Conservation (phyloP, 2,113 vertebrate species). For the Pionites leucogaster region DNA sequence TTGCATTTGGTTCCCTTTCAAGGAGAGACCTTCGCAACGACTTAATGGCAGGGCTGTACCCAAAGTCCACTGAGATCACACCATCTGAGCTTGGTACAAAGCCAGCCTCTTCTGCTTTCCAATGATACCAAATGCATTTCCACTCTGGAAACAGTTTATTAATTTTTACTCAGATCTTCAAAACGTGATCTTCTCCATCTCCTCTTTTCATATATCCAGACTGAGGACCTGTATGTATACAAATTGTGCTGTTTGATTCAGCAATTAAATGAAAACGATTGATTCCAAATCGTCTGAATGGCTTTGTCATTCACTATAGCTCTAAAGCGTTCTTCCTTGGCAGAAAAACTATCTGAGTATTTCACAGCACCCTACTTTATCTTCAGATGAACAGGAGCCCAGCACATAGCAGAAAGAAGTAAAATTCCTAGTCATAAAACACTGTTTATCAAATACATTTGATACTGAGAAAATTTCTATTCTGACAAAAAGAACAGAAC, state of each 20-base stretch:
- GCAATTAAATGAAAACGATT: neutral
- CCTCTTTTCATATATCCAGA: neutral
- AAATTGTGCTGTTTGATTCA: neutral
- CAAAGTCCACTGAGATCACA: neutral
- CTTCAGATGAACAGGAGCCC: neutral
- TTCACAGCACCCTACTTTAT: neutral
- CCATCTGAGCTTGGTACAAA: neutral
- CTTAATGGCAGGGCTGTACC: neutral
- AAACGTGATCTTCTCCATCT: neutral
- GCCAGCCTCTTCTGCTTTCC: neutral
- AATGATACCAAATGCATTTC: neutral
- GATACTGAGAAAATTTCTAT: neutral
- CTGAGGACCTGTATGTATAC: neutral
- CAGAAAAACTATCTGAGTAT: neutral
- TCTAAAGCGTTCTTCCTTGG: neutral
- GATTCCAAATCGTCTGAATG: neutral
- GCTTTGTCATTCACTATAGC: neutral
- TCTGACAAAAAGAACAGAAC: neutral
- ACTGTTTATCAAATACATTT: neutral
- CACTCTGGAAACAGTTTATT: neutral
- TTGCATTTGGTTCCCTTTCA: neutral
- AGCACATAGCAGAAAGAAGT: neutral
- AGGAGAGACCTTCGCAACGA: neutral
- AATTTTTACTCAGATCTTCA: neutral
- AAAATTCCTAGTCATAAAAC: neutral